Evolutionary conservation across 1,140 invertebrate species (phyloP).

Genomic region (Cylas formicarius): DNA sequence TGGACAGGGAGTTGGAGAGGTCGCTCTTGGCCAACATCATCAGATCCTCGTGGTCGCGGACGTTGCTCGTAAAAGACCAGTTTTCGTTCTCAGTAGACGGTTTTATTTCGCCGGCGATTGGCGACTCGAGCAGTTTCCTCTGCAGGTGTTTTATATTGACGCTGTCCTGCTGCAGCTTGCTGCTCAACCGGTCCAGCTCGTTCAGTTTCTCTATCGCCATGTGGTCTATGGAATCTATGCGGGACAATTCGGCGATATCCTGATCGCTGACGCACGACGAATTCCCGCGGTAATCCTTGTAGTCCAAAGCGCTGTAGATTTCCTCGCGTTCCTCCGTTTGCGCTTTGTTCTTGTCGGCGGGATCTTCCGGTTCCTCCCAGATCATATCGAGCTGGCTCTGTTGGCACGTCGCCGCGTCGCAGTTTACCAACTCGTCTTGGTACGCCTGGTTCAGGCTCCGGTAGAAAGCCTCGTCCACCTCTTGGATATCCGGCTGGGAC

Average conservation of each 20-base stretch:
- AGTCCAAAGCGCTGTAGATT: conserved; percentile 69
- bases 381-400: conserved; percentile 71
- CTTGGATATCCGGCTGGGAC: conserved; percentile 42
- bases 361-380: conserved; percentile 62
- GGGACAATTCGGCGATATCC: conserved; percentile 66
- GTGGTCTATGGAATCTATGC: conserved; percentile 67
- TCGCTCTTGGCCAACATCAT: conserved; percentile 43
- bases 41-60: conserved; percentile 50
- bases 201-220: conserved; percentile 69
- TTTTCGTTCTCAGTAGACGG: conserved; percentile 64
- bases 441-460: conserved; percentile 81
- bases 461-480: conserved; percentile 78
- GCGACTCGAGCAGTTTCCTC: conserved; percentile 55
- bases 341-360: conserved; percentile 32
- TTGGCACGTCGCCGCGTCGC: conserved; percentile 51
- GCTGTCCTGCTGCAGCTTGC: conserved; percentile 69
- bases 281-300: conserved; percentile 69
- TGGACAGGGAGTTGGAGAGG: conserved; percentile 29
- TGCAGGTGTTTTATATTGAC: conserved; percentile 68
- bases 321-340: conserved; percentile 53
- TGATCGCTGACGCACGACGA: conserved; percentile 68
- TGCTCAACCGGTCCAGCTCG: conserved; percentile 66
- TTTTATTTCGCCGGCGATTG: conserved; percentile 47
- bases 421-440: conserved; percentile 65
- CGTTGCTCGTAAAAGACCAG: conserved; percentile 64